These are phyloP conservation scores for Enteromius viviparus DNA, from an alignment of 2,797 vertebrate species.

Conservation along the genomic window DNA sequence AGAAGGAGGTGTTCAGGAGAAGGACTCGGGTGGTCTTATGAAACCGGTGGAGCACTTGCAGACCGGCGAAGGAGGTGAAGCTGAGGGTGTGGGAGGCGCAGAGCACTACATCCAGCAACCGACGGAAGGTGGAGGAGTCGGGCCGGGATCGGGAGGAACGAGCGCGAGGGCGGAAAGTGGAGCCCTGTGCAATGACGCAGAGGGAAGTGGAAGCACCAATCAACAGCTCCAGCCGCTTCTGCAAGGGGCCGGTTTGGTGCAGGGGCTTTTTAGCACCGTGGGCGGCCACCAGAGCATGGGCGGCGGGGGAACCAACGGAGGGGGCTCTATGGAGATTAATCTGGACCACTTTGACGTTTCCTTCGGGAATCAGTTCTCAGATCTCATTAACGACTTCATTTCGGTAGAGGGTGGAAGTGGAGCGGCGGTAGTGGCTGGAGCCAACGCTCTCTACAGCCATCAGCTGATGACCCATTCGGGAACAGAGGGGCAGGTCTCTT, in stretches of 20 bases:
- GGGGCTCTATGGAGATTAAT: conserved; percentile 87
- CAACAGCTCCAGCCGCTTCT: conserved; percentile 83
- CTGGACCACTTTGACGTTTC: conserved; percentile 98
- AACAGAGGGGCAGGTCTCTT: conserved; percentile 76
- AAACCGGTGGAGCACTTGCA: conserved; percentile 87
- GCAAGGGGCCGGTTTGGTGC: conserved; percentile 84
- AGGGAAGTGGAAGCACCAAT: conserved; percentile 62
- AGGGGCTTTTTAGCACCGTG: conserved; percentile 86
- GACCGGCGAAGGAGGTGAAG: conserved; percentile 74
- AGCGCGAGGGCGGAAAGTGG: conserved; percentile 64
- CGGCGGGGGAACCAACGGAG: conserved; percentile 65
- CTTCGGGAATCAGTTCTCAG: conserved; percentile 98
- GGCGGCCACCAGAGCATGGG: conserved; percentile 83
- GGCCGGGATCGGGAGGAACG: conserved; percentile 65
- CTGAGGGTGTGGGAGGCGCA: conserved; percentile 72
- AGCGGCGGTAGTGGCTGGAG: conserved; percentile 66
- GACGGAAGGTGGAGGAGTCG: conserved; percentile 64
- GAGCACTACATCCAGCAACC: conserved; percentile 88
- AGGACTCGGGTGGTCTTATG: conserved; percentile 82
- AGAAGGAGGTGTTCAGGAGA: conserved; percentile 60
- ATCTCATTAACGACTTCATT: conserved; percentile 99
- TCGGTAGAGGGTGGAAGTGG: conserved; percentile 88
- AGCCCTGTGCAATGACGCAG: conserved; percentile 76
- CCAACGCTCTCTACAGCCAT: conserved; percentile 80
- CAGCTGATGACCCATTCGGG: conserved; percentile 86